Conservation (phyloP, 2,797 vertebrate genomes). For the Cryptoblepharus egeriae region DNA sequence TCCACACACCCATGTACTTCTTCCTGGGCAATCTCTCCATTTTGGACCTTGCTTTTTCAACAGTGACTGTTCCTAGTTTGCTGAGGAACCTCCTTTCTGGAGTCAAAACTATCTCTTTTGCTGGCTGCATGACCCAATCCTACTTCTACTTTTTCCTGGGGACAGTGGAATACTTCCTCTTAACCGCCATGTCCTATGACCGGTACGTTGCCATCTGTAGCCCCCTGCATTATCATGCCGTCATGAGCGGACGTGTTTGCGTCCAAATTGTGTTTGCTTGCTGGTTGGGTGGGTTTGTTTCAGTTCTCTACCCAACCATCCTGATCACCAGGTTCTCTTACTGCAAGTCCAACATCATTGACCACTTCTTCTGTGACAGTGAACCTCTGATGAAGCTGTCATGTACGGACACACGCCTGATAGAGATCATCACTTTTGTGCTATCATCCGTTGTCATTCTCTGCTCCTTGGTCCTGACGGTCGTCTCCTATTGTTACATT, state of each 20-base stretch:
- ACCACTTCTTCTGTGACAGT: slow-evolving; percentile 60
- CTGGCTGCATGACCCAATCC: slow-evolving; percentile 41
- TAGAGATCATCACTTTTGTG: slow-evolving; percentile 33
- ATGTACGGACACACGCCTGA: slow-evolving; percentile 39
- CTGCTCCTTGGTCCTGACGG: neutral
- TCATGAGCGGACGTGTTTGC: slow-evolving; percentile 39
- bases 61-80: slow-evolving; percentile 41
- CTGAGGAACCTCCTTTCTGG: slow-evolving; percentile 27
- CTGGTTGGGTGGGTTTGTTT: slow-evolving; percentile 23
- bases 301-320: slow-evolving; percentile 20
- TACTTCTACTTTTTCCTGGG: slow-evolving; percentile 54
- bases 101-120: slow-evolving; percentile 46
- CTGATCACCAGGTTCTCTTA: slow-evolving; percentile 6
- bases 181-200: slow-evolving; percentile 53
- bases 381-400: slow-evolving; percentile 51
- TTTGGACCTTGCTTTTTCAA: slow-evolving; percentile 50
- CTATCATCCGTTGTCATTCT: neutral
- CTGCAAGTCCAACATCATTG: slow-evolving; percentile 37
- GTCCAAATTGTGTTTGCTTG: neutral
- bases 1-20: slow-evolving; percentile 53
- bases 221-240: slow-evolving; percentile 39
- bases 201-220: slow-evolving; percentile 51
- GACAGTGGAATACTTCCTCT: slow-evolving; percentile 29
- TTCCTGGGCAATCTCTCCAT: slow-evolving; percentile 51
- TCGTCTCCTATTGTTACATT: slow-evolving; percentile 59